Evolutionary conservation across 2,797 vertebrate genomes (phyloP).

Genomic region (Sphaeramia orbicularis): DNA sequence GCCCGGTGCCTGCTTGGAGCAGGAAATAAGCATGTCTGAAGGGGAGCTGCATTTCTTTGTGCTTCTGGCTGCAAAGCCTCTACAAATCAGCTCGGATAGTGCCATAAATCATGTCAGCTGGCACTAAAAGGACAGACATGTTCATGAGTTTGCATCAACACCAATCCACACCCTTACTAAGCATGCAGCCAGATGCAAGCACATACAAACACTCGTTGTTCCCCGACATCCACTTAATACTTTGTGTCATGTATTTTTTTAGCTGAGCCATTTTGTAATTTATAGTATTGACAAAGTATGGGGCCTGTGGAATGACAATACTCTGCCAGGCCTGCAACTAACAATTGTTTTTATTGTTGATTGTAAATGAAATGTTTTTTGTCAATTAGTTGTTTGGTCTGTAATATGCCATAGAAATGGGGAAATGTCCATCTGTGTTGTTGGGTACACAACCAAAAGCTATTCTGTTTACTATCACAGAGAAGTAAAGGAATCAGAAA

Average conservation of each 20-base stretch:
- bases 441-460: no score
- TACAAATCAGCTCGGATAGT: conserved; percentile 42
- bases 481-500: no score
- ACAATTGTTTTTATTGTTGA: no score
- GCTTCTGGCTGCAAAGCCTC: conserved; percentile 26
- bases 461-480: no score
- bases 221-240: not conserved
- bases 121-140: conserved; percentile 18
- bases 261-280: conserved; percentile 5
- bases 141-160: conserved; percentile 1
- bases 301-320: no score
- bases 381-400: no score
- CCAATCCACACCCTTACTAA: conserved; percentile 13
- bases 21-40: conserved; percentile 48
- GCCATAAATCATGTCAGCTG: conserved; percentile 65
- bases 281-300: no score
- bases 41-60: conserved; percentile 59
- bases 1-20: conserved; percentile 59
- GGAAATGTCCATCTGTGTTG: no score
- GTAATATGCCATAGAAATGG: no score
- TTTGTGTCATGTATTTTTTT: not conserved
- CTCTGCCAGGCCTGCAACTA: no score
- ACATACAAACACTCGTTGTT: not conserved
- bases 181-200: not conserved
- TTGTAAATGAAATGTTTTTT: no score